Base-by-base conservation (phyloP, 92 coral and sea anemone genomes). In the Pocillopora grandis region DNA sequence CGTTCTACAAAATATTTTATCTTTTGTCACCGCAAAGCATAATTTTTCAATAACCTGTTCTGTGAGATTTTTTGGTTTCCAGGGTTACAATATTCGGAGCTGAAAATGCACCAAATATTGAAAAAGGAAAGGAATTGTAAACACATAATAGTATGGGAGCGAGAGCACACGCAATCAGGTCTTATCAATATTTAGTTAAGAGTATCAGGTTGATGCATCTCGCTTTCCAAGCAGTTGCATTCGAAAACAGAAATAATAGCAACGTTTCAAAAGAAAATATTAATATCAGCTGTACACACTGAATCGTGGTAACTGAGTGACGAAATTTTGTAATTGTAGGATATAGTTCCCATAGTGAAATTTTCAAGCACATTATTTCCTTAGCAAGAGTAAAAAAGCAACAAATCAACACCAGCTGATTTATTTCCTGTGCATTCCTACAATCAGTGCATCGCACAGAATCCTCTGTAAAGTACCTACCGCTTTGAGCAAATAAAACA, bases 401-500 rank as follows among this genome's bases (percentile, higher is more conserved):
- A 37, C 10, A 37, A 37, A 70, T 1, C 14, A 3, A 15, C 36
- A 20, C 74, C 17, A 36, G 33, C 42, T 70, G 23, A 16, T 14
- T 37, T 37, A 5, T 57, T 55, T 67, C 16, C 15, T 65, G 21
- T 1, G 66, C 52, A 18, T 61, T 20, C 15, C 17, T 77, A 42
- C 69, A 71, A 58, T 64, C 69, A 64, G 75, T 77, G 83, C 73
- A 81, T 23, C 20, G 61, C 16, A 56, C 6, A 33, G 19, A 10
- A 11, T 56, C 9, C 15, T 10, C 68, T 1, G 14, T 9, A 37
- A 11, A 20, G 10, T 14, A 82, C 97, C 84, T 76, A 96, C 98
- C 99, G 76, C 90, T 88, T 71, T 94, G 89, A 1, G 97, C 90
- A 79, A 96, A 96, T 68, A 96, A 71, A 64, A 94, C 98, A 67